phyloP scores from a whole-genome alignment of 2,113 vertebrate species.

The Elachura formosa region DNA sequence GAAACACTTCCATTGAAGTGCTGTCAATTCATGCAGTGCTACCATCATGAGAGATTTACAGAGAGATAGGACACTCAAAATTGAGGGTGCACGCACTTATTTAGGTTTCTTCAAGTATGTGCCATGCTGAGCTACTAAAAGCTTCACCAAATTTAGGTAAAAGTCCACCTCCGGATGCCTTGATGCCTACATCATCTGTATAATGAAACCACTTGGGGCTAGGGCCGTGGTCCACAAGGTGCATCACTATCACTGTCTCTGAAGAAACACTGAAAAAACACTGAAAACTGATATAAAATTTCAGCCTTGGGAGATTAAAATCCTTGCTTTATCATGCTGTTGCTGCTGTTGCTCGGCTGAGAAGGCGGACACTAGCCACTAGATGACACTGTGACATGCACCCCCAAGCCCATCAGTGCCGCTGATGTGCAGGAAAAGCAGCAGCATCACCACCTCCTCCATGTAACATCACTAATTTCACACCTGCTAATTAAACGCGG shows the following conservation, averaged over 20 bases:
- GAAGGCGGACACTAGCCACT: not conserved
- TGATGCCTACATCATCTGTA: not conserved
- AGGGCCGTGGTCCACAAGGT: not conserved
- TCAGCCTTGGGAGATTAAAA: not conserved
- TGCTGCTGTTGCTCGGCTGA: not conserved
- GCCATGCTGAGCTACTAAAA: not conserved
- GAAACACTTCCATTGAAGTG: not conserved
- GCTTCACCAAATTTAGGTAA: not conserved
- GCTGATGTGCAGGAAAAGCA: rapidly evolving
- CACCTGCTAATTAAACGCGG: not conserved
- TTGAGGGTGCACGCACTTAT: rapidly evolving
- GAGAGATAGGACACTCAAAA: not conserved
- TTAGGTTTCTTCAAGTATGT: not conserved
- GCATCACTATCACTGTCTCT: not conserved
- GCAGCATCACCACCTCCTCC: not conserved
- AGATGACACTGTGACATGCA: not conserved
- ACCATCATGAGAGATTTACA: not conserved
- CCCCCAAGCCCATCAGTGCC: rapidly evolving
- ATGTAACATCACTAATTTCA: not conserved
- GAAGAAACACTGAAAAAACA: not conserved
- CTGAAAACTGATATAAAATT: not conserved
- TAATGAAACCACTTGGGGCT: not conserved
- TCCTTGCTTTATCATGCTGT: too few species aligned
- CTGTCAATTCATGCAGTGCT: not conserved
- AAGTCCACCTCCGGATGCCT: not conserved